These are phyloP conservation scores for Chamaea fasciata DNA, from an alignment of 2,113 vertebrate genomes.

Conservation along the genomic window DNA sequence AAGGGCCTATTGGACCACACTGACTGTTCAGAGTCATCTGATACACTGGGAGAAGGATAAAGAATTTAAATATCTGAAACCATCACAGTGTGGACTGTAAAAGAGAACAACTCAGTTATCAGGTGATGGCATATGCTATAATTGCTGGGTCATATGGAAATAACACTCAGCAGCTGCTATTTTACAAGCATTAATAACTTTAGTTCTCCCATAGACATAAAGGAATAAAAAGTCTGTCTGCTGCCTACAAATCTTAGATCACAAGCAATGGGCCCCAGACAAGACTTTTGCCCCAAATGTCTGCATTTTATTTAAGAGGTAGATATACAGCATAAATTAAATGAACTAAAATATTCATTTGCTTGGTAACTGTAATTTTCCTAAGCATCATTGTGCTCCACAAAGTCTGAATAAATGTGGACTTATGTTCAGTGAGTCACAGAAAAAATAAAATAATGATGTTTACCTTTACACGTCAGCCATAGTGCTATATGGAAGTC, in stretches of 20 bases:
- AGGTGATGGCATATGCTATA: not conserved
- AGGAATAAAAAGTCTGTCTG: not conserved
- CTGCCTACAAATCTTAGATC: not conserved
- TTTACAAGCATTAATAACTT: not conserved
- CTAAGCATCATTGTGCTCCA: not conserved
- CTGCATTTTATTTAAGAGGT: not conserved
- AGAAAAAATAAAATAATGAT: not conserved
- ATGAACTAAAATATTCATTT: not conserved
- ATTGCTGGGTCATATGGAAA: not conserved
- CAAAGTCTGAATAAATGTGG: not conserved
- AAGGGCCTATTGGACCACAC: not conserved
- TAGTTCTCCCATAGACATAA: not conserved
- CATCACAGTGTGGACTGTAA: not conserved
- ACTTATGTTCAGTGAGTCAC: slow-evolving; percentile 1
- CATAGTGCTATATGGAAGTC: not conserved
- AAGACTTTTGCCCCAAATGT: not conserved
- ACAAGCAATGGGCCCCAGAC: not conserved
- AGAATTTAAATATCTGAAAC: not conserved
- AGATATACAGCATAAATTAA: not conserved
- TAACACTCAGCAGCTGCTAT: not conserved
- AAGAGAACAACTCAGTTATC: not conserved
- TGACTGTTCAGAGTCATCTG: not conserved
- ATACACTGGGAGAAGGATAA: slow-evolving; percentile 1
- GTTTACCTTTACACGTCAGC: not conserved
- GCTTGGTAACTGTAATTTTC: not conserved